Base-by-base conservation (phyloP, 2,888 invertebrate genomes). In the Dorcus hopei region DNA sequence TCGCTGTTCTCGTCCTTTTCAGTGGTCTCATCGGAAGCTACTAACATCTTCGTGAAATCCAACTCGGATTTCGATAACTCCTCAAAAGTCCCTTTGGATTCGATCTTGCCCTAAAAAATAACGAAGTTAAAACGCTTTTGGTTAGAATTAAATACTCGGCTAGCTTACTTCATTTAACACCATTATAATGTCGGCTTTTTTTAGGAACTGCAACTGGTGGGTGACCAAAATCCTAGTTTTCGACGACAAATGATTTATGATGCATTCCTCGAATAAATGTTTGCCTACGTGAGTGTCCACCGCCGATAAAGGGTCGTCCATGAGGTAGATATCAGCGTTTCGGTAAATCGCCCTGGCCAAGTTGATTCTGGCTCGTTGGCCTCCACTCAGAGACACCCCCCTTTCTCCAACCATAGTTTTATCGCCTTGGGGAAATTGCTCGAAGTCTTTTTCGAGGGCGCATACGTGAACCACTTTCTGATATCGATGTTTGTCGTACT, bases 261-360 rank as follows among this genome's bases (percentile, higher is more conserved):
- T 87, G 49, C 90, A 92, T 77, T 89, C 83, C 50, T 90, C 84
- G 70, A 91, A 91, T 6, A 93, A 78, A 74, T 89, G 87, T 59
- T 85, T 83, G 0, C 89, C 88, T 9, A 92, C 91, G 61, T 87
- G 86, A 0, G 89, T 82, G 74, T 93, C 93, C 0, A 92, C 91
- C 0, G 91, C 91, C 54, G 89, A 89, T 2, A 92, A 74, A 0
- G 92, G 91, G 78, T 93, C 92, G 72, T 93, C 92, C 40, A 93
- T 74, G 3, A 93, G 77, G 70, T 91, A 92, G 57, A 92, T 83
- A 68, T 89, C 85, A 38, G 91, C 89, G 70, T 89, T 82, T 72
- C 86, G 83, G 68, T 93, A 93, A 57, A 93, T 83, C 5, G 91
- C 89, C 62, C 93, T 81, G 0, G 89, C 90, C 39, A 93, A 80